Evolutionary conservation across 2,113 vertebrate species (phyloP), one percentile per base, ranked within the genome.

Genomic region (Nothobranchius kuhntae): DNA sequence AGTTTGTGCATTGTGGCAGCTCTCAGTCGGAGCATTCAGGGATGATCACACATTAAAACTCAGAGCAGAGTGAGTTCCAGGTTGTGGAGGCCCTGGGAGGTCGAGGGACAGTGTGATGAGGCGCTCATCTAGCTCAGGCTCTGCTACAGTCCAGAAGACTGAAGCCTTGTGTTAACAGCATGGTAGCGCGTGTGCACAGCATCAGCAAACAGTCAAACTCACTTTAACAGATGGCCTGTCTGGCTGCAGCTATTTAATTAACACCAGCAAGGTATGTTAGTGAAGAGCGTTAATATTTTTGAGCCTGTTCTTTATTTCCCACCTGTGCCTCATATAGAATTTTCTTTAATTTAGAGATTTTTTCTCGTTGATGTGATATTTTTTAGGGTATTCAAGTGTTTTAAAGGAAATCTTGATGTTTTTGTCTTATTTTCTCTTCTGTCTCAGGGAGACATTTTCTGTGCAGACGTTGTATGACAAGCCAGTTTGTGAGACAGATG

Each of bases 101-200:
- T 64, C 45, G 15, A 44, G 2, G 5, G 77, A 65, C 60, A 62
- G 65, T 50, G 71, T 61, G 60, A 79, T 81, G 58, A 62, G 61
- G 45, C 36, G 21, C 75, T 86, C 82, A 83, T 79, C 15, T 86
- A 77, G 79, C 61, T 82, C 69, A 69, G 71, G 71, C 71, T 80
- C 63, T 11, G 71, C 74, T 73, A 51, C 60, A 64, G 73, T 80
- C 61, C 75, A 54, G 56, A 75, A 68, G 78, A 86, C 71, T 5
- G 2, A 17, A 71, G 68, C 60, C 15, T 69, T 69, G 72, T 79
- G 67, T 56, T 67, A 64, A 51, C 55, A 17, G 46, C 51, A 69
- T 50, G 14, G 68, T 15, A 53, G 50, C 44, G 2, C 21, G 62
- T 58, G 56, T 74, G 68, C 53, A 46, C 67, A 65, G 46, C 48